Conservation (phyloP, 2,797 vertebrate genomes). For the Lepilemur ruficaudatus region DNA sequence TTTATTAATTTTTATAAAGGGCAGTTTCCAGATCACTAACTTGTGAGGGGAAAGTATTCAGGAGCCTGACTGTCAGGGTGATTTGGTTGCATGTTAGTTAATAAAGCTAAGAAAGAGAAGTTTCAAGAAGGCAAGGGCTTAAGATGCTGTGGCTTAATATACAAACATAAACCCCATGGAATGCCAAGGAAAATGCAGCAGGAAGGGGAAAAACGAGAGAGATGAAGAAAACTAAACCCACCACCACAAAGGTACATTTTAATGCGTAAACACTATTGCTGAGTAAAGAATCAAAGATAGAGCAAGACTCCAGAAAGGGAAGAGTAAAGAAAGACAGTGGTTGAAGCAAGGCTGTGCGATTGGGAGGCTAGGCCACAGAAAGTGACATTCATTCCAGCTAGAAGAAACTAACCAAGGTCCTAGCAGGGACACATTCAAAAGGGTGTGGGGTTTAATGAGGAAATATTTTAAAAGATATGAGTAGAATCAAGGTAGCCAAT, state of each 20-base stretch:
- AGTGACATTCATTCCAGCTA: neutral
- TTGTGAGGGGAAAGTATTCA: neutral
- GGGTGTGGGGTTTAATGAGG: neutral
- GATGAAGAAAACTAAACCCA: neutral
- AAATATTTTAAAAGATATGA: neutral
- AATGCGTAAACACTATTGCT: neutral
- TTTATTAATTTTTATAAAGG: neutral
- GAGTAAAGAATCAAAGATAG: neutral
- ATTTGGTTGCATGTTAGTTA: neutral
- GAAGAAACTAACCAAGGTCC: neutral
- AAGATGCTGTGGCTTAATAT: neutral
- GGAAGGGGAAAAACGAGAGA: neutral
- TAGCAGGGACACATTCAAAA: neutral
- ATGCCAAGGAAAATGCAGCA: neutral
- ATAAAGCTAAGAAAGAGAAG: conserved; percentile 4
- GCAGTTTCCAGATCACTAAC: neutral
- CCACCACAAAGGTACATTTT: neutral
- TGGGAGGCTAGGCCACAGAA: neutral
- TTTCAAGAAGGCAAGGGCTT: neutral
- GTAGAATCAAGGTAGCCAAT: neutral
- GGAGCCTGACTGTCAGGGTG: neutral
- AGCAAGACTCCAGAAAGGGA: neutral
- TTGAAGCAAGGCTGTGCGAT: neutral
- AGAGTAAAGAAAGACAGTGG: neutral
- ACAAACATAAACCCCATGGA: neutral